phyloP scores from a whole-genome alignment of 1,140 invertebrate species.

The Elymnias hypermnestra region DNA sequence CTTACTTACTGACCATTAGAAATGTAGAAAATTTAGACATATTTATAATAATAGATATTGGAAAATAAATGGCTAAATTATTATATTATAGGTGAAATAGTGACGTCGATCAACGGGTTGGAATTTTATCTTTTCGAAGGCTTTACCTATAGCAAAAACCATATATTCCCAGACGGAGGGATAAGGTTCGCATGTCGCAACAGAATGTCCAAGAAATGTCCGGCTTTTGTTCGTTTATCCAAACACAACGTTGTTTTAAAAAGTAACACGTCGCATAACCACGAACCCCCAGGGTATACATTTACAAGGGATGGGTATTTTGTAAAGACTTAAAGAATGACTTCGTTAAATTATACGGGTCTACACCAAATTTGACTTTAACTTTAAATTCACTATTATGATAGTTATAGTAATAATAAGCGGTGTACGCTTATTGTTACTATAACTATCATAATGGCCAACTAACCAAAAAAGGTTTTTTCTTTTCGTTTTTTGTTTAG shows the following conservation, averaged over 20 bases:
- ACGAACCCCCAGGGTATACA: background rate
- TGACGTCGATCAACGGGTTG: slow-evolving; percentile 12
- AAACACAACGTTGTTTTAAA: background rate
- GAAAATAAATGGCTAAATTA: no score
- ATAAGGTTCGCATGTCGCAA: slow-evolving; percentile 10
- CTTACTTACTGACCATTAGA: no score
- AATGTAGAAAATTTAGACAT: no score
- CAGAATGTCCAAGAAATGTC: slow-evolving; percentile 3
- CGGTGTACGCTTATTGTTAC: no score
- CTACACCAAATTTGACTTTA: no score
- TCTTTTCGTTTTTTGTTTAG: no score
- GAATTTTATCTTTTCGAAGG: slow-evolving; percentile 3
- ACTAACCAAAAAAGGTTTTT: no score
- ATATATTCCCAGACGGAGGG: background rate
- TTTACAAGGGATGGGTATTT: slow-evolving; percentile 10
- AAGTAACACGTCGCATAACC: slow-evolving; percentile 5
- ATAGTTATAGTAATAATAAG: no score
- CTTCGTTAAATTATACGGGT: no score
- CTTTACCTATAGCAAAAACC: slow-evolving; percentile 13
- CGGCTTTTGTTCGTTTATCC: slow-evolving; percentile 3
- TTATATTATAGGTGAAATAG: slow-evolving; percentile 19
- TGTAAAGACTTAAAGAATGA: slow-evolving; percentile 2
- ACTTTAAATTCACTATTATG: no score
- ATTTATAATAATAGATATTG: no score
- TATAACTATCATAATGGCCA: no score